These are phyloP conservation scores for Drosophila sechellia DNA, from an alignment of 1,140 invertebrate genomes.

Conservation along the genomic window DNA sequence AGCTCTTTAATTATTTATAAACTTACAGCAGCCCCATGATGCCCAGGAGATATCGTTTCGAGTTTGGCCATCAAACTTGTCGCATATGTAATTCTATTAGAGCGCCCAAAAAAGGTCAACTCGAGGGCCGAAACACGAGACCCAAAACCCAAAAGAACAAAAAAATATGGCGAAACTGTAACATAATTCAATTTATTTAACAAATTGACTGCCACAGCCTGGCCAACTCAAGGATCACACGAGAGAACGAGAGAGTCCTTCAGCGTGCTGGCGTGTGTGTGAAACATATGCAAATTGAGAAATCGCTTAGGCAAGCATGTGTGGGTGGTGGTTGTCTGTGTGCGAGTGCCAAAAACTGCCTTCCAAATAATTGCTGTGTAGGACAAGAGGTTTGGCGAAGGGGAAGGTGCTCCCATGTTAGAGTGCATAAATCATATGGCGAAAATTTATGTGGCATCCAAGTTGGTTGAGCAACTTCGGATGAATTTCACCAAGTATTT, in stretches of 20 bases:
- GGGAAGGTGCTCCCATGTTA: slow-evolving; percentile 1
- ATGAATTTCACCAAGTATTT: slow-evolving; percentile 38
- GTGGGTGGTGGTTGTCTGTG: slow-evolving; percentile 3
- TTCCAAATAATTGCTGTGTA: slow-evolving; percentile 64
- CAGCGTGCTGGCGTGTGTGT: slow-evolving; percentile 9
- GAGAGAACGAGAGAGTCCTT: slow-evolving; percentile 31
- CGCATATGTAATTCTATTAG: slow-evolving; percentile 66
- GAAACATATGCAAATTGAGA: slow-evolving; percentile 78
- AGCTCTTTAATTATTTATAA: slow-evolving; percentile 34
- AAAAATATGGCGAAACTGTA: slow-evolving; percentile 38
- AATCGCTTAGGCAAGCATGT: slow-evolving; percentile 67
- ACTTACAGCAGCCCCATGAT: slow-evolving; percentile 9
- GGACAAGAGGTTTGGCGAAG: slow-evolving; percentile 13
- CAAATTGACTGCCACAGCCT: slow-evolving; percentile 75
- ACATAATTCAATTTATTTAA: slow-evolving; percentile 81
- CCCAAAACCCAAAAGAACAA: slow-evolving; percentile 20
- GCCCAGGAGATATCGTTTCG: slow-evolving; percentile 16
- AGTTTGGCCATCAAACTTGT: slow-evolving; percentile 49
- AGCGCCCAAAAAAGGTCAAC: slow-evolving; percentile 41
- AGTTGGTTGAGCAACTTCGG: slow-evolving; percentile 35
- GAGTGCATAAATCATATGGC: slow-evolving; percentile 47
- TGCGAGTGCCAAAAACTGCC: slow-evolving; percentile 54
- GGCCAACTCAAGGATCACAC: slow-evolving; percentile 45
- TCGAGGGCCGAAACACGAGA: slow-evolving; percentile 8
- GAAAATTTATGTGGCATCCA: slow-evolving; percentile 43